Evolutionary conservation across 35 echinoderm and acorn worm genomes (phyloP).

Genomic region (Apostichopus californicus): DNA sequence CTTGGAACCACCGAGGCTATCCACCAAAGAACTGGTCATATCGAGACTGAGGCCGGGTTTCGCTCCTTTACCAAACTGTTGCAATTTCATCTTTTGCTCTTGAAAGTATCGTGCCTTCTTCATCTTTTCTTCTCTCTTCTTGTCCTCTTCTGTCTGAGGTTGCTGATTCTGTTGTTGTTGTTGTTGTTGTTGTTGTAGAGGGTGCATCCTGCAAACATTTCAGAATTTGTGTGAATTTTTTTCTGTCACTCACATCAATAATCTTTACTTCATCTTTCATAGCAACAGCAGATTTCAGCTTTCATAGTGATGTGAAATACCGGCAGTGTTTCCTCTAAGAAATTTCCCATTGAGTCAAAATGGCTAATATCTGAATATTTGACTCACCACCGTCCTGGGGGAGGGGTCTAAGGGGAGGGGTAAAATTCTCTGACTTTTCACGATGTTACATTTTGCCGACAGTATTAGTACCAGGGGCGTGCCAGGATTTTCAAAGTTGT

Average conservation of each 20-base stretch:
- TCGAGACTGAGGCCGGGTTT: constrained; percentile 35
- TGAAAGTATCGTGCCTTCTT: constrained; percentile 71
- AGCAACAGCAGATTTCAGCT: neutral
- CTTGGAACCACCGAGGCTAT: constrained; percentile 33
- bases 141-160: constrained; percentile 37
- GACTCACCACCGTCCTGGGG: too few relatives aligned
- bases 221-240: too few relatives aligned
- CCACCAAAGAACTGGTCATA: constrained; percentile 44
- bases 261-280: neutral
- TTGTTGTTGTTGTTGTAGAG: constrained; percentile 23
- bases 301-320: neutral
- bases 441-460: too few relatives aligned
- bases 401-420: too few relatives aligned
- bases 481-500: too few relatives aligned
- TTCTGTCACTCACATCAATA: neutral
- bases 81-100: constrained; percentile 68
- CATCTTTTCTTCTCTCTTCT: constrained; percentile 52
- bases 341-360: too few relatives aligned
- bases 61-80: constrained; percentile 61
- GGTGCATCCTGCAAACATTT: neutral
- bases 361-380: too few relatives aligned
- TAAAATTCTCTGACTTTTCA: too few relatives aligned
- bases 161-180: neutral
- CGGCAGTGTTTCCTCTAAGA: neutral
- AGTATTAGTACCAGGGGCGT: too few relatives aligned